Evolutionary conservation across 2,888 invertebrate species (phyloP).

Genomic region (Trissonchulus sp.): DNA sequence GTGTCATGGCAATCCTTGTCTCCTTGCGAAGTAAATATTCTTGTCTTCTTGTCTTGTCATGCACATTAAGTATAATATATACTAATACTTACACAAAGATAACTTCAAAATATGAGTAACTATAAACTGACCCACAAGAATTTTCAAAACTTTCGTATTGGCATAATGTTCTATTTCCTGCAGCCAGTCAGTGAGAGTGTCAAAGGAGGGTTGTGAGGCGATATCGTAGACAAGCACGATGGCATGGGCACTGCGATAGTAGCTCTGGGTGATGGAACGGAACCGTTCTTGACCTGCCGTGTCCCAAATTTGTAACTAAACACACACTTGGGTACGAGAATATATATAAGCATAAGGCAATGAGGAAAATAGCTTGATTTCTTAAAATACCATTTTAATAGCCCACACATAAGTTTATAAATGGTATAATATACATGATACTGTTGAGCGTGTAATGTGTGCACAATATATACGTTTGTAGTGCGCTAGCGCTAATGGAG

Average conservation of each 20-base stretch:
- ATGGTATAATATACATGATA: too few relatives aligned
- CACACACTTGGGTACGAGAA: conserved; percentile 12
- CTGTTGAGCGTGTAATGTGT: too few relatives aligned
- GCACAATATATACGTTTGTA: too few relatives aligned
- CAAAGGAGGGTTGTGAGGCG: conserved; percentile 93
- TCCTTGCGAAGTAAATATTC: too few relatives aligned
- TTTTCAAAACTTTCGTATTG: conserved; percentile 82
- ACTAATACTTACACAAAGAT: too few relatives aligned
- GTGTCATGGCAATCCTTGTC: too few relatives aligned
- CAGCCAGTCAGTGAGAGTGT: conserved; percentile 92
- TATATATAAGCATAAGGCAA: background rate
- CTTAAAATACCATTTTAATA: too few relatives aligned
- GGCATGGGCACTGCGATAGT: conserved; percentile 93
- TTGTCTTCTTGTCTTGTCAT: too few relatives aligned
- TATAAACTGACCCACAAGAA: conserved; percentile 84
- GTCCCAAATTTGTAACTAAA: conserved; percentile 95
- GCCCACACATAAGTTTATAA: background rate
- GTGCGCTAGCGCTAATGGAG: too few relatives aligned
- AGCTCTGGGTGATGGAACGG: conserved; percentile 93
- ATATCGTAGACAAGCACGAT: conserved; percentile 94
- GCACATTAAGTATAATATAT: too few relatives aligned
- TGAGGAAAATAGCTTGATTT: background rate
- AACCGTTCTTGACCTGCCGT: conserved; percentile 93
- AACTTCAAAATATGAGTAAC: too few relatives aligned
- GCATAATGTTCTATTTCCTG: conserved; percentile 96